Evolutionary conservation across 1,140 invertebrate species (phyloP).

Genomic region (Drosophila aff.): DNA sequence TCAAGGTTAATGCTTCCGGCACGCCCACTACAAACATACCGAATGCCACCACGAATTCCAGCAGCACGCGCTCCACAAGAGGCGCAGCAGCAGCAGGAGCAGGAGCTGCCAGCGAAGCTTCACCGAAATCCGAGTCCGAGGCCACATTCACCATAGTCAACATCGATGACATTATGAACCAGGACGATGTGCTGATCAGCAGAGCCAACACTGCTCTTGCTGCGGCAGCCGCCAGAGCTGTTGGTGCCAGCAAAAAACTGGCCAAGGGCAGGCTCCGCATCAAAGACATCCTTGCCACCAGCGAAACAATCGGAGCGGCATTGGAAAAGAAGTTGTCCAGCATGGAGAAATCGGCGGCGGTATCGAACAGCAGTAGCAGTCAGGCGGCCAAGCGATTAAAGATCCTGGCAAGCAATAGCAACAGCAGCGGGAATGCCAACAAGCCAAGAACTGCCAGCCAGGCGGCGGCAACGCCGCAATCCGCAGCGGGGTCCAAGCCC

Average conservation of each 20-base stretch:
- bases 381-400: conserved; percentile 24
- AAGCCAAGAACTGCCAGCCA: neutral
- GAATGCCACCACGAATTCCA: conserved; percentile 3
- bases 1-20: conserved; percentile 7
- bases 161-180: conserved; percentile 83
- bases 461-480: neutral
- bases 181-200: conserved; percentile 78
- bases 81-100: neutral
- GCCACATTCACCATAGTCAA: conserved; percentile 84
- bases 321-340: conserved; percentile 11
- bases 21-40: neutral
- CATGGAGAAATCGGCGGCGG: neutral
- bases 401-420: conserved; percentile 17
- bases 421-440: conserved; percentile 1
- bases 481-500: conserved; percentile 45
- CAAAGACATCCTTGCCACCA: conserved; percentile 3
- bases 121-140: conserved; percentile 7
- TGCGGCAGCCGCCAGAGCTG: neutral
- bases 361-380: neutral
- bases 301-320: neutral
- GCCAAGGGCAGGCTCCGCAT: conserved; percentile 18
- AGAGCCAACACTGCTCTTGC: conserved; percentile 35
- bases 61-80: neutral
- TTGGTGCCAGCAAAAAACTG: conserved; percentile 6
- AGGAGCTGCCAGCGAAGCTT: neutral